Percentiles rank a stretch among this genome's conserved stretches.
These are phyloP conservation scores for Onychomys leucogaster DNA, from an alignment of 2,797 vertebrate genomes.

Conservation along the genomic window DNA sequence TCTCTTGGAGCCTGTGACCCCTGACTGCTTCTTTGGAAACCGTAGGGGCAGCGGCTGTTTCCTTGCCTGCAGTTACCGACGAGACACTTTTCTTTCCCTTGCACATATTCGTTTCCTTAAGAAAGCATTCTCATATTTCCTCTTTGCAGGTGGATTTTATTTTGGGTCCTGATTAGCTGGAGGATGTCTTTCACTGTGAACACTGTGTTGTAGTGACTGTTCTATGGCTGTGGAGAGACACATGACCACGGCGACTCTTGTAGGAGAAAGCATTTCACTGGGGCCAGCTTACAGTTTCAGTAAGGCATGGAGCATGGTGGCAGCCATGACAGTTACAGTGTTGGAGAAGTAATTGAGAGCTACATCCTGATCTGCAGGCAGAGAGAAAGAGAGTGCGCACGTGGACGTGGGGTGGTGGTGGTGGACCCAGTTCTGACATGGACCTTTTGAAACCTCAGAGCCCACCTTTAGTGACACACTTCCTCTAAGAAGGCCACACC, in stretches of 20 bases:
- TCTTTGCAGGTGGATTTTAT: constrained; percentile 33
- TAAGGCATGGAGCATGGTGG: background rate
- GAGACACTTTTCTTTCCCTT: background rate
- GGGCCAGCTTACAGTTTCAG: background rate
- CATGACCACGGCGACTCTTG: background rate
- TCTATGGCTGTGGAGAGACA: background rate
- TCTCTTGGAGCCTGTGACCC: background rate
- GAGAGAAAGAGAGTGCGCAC: background rate
- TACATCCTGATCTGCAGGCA: background rate
- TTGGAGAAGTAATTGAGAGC: background rate
- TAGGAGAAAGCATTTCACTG: background rate
- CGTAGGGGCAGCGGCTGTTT: background rate
- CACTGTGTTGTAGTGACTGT: background rate
- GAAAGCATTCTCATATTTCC: background rate
- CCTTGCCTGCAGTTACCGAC: background rate
- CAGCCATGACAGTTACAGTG: background rate
- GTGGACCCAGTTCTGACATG: background rate
- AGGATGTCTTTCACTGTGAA: background rate
- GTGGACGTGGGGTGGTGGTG: no score
- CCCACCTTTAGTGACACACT: background rate
- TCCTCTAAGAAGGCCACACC: background rate
- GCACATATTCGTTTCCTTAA: constrained; percentile 52
- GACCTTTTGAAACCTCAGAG: background rate
- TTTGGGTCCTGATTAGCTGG: constrained; percentile 29
- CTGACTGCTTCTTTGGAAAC: background rate